A percentile compares a stretch with the other conserved stretches of the same genome.
Conservation (phyloP, 2,113 vertebrate genomes). For the Carassius auratus region DNA sequence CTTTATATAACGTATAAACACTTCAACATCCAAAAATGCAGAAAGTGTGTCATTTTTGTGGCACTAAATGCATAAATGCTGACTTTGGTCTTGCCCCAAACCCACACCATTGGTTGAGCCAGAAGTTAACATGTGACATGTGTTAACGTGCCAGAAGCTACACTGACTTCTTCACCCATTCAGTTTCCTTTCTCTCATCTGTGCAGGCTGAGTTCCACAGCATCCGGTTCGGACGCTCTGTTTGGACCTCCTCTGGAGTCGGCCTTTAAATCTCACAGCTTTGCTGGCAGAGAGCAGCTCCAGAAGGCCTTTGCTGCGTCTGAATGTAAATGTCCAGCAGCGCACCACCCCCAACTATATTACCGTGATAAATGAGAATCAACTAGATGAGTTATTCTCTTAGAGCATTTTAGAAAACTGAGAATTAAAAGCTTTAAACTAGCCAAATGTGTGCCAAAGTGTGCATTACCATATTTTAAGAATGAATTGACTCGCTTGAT, state of each 20-base stretch:
- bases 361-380: constrained; percentile 10
- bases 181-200: not conserved
- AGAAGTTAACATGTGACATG: not conserved
- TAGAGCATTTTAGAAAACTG: not conserved
- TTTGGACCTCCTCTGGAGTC: constrained; percentile 89
- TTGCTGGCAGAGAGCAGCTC: constrained; percentile 75
- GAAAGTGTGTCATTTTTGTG: not conserved
- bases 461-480: not conserved
- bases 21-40: not conserved
- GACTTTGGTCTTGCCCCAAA: not conserved
- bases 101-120: not conserved
- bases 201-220: constrained; percentile 71
- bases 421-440: not conserved
- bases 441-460: not conserved
- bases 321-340: constrained; percentile 66
- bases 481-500: not conserved
- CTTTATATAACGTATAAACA: not conserved
- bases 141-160: too few species aligned
- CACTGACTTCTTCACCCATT: not conserved
- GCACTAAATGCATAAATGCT: not conserved
- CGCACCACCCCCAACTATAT: not conserved
- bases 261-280: constrained; percentile 83
- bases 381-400: not conserved
- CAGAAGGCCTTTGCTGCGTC: constrained; percentile 56
- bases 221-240: constrained; percentile 74